Base-by-base conservation (phyloP, 2,888 invertebrate species). In the Proisotoma minuta region DNA sequence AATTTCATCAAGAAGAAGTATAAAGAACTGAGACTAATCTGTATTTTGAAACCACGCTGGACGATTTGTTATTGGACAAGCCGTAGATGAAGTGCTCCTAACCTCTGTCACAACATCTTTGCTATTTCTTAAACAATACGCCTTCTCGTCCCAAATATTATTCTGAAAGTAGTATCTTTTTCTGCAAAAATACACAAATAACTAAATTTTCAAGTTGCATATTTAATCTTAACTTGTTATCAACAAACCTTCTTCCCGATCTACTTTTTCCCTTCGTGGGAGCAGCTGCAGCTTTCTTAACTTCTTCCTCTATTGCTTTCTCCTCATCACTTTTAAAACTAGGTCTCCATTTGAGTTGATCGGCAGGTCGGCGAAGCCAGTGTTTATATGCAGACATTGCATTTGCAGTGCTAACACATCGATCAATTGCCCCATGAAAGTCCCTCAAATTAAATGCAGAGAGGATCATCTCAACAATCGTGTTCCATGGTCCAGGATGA, bases 101-200 rank as follows among this genome's bases (percentile, higher is more conserved):
- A 68, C 65, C 58, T 68, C 62, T 1, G 26, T 53, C 22, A 58
- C 57, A 22, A 65, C 54, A 8, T 59, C 62, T 5, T 60, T 50
- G 15, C 60, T 65, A 20, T 54, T 39, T n/a, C 48, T 28, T 58
- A 68, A 52, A 47, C 67, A 68, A 39, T 60, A 68, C 0, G 52
- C 67, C 57, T 54, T 50, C 10, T 60, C 60, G 2, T 58, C 22
- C 67, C 67, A 68, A 18, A 68, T 47, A 53, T 68, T 65, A 22
- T 68, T 65, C 54, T 64, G 60, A 18, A 65, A 52, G 28, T 65
- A 65, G 29, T 58, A 65, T 49, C 67, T 24, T 43, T 62, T 68
- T 47, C 66, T 66, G 52, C 5, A 54, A 20, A 51, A 53, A 24
- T 23, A 51, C n/a, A 27, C 5, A 3, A 22, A 53, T n/a, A 29